A percentile compares a stretch with the other conserved stretches of the same genome.
These are phyloP conservation scores for Pardosa pseudoannulata DNA, from an alignment of 2,888 invertebrate genomes.

Conservation along the genomic window DNA sequence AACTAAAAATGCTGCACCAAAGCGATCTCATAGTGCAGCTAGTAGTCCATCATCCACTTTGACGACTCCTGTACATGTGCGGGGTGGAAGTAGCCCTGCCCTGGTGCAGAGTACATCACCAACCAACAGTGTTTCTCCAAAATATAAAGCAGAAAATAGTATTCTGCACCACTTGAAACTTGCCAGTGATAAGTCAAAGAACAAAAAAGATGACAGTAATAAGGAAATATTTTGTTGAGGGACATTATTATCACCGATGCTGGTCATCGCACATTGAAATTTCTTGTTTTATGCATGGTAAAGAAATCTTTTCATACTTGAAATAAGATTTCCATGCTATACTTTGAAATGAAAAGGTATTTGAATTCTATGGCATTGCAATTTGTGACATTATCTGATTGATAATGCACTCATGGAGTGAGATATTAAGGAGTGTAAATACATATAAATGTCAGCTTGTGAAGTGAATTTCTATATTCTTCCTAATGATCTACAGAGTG, in stretches of 20 bases:
- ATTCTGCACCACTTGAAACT: slow-evolving; percentile 56
- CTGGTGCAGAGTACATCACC: slow-evolving; percentile 53
- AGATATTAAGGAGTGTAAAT: slow-evolving; percentile 29
- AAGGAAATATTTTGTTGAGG: slow-evolving; percentile 67
- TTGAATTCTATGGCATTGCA: background rate
- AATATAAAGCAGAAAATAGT: slow-evolving; percentile 51
- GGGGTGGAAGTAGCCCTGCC: slow-evolving; percentile 63
- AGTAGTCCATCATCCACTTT: slow-evolving; percentile 55
- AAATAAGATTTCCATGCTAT: too few relatives aligned
- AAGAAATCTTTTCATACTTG: background rate
- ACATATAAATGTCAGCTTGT: slow-evolving; percentile 41
- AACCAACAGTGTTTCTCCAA: slow-evolving; percentile 33
- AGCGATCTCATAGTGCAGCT: slow-evolving; percentile 62
- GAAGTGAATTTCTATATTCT: slow-evolving; percentile 32
- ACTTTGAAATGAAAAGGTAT: background rate
- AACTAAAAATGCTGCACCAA: slow-evolving; percentile 42
- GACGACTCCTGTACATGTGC: slow-evolving; percentile 58
- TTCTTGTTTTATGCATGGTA: background rate
- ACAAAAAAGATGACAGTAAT: slow-evolving; percentile 60
- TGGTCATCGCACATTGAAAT: slow-evolving; percentile 59
- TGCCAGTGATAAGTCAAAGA: slow-evolving; percentile 53
- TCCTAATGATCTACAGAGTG: slow-evolving; percentile 22
- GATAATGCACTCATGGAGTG: slow-evolving; percentile 7
- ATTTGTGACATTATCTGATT: background rate
- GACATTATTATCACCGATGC: slow-evolving; percentile 31